Base-by-base conservation (phyloP, 2,113 vertebrate genomes). In the Arothron firmamentum region DNA sequence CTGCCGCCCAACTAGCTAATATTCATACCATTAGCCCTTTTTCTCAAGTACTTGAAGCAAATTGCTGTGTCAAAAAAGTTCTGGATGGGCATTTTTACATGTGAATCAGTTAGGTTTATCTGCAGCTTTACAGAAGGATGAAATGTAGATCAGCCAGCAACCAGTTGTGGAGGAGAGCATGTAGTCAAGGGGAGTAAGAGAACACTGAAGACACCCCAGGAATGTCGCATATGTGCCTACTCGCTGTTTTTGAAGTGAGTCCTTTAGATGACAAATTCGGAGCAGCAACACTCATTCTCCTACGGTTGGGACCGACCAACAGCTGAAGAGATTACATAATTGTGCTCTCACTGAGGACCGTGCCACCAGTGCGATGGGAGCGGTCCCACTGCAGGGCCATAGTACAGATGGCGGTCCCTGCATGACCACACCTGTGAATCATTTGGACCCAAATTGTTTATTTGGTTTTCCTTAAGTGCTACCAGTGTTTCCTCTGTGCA, bases 401-500 rank as follows among this genome's bases (percentile, higher is more conserved):
- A 73, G 67, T 68, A 49, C 85, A 90, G 89, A 92, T 87, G 90
- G 85, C 86, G 65, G 73, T 73, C 77, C 72, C 70, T 65, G 72
- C 59, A 59, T 74, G 74, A 74, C 87, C 77, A 72, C 90, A 93
- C 91, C 90, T 94, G 92, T 84, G 90, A 93, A 89, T 90, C 82
- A 93, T 94, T 93, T 91, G 77, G 83, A 51, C 67, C 82, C 65
- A 59, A 85, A 86, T 76, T 90, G 91, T 92, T 92, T 93, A 89
- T 92, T 91, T 91, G 84, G 89, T 72, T 88, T 84, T 85, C 72
- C 84, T 79, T 82, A 85, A 89, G 83, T 86, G 88, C 88, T 92
- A 91, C 90, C 78, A 90, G 82, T 88, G 88, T 92, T 91, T 89
- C 87, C 79, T 90, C 74, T 84, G 70, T 64, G 84, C 86, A 80